phyloP scores from a whole-genome alignment of 1,140 invertebrate species.

The Brachionus angularis region DNA sequence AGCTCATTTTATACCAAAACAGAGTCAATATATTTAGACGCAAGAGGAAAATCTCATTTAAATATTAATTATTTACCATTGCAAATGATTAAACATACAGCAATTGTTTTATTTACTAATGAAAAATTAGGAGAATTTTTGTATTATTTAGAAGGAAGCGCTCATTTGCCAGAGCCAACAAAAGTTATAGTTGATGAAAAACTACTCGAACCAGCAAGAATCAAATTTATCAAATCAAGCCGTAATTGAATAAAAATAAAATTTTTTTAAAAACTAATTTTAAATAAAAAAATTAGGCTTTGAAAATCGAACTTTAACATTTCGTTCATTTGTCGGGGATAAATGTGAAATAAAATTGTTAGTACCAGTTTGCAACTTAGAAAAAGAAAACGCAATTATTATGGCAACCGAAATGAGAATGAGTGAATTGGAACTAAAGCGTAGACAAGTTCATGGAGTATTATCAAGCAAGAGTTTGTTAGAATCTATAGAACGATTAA shows the following conservation, averaged over 20 bases:
- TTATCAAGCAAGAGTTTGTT: conserved; percentile 51
- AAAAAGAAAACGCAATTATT: conserved; percentile 52
- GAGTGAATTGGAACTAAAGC: conserved; percentile 51
- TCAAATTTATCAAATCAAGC: conserved; percentile 35
- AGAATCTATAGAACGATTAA: conserved; percentile 51
- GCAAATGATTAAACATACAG: conserved; percentile 52
- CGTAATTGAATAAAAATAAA: background rate
- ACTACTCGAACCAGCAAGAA: conserved; percentile 45
- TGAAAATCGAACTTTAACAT: conserved; percentile 53
- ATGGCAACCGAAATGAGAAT: conserved; percentile 55
- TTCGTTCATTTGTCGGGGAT: conserved; percentile 55
- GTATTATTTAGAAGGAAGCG: conserved; percentile 54
- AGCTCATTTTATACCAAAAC: conserved; percentile 52
- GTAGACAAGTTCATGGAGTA: conserved; percentile 53
- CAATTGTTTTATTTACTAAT: conserved; percentile 55
- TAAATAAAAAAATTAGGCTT: conserved; percentile 50
- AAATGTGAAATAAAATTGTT: conserved; percentile 50
- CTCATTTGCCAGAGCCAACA: conserved; percentile 50
- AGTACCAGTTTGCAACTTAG: conserved; percentile 53
- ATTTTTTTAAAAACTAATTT: background rate
- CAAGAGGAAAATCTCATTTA: conserved; percentile 47
- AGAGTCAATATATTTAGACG: conserved; percentile 48
- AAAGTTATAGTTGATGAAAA: conserved; percentile 48
- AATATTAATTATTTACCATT: conserved; percentile 56
- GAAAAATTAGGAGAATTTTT: conserved; percentile 56